phyloP scores from a whole-genome alignment of 2,113 vertebrate genomes.

The Lasiurus borealis region DNA sequence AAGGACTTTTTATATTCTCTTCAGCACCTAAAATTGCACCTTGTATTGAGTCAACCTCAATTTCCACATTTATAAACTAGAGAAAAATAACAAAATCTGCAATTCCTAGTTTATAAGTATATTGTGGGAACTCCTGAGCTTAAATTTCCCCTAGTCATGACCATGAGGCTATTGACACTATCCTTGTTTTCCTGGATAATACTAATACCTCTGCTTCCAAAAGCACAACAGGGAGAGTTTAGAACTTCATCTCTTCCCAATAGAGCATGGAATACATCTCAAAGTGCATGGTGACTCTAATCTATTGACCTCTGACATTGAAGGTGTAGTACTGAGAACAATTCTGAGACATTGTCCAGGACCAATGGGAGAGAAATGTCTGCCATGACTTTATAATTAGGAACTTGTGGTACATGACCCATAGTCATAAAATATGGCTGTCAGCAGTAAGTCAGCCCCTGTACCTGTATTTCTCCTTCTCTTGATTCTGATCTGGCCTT shows the following conservation, averaged over 20 bases:
- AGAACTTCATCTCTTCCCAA: background rate
- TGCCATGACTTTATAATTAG: background rate
- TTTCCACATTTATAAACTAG: conserved; percentile 8
- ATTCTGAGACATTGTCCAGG: background rate
- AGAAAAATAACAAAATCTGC: background rate
- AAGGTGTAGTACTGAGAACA: background rate
- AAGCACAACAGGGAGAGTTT: background rate
- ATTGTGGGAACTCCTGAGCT: background rate
- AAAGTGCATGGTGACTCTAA: background rate
- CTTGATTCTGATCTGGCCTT: background rate
- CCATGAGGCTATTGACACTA: background rate
- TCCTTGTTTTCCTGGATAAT: background rate
- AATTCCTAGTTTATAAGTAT: background rate
- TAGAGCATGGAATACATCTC: background rate
- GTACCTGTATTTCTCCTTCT: background rate
- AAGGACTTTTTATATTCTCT: background rate
- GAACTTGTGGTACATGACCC: background rate
- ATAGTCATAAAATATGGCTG: background rate
- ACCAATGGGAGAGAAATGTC: background rate
- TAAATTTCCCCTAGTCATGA: background rate
- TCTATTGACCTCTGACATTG: background rate
- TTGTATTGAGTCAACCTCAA: background rate
- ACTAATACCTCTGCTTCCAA: background rate
- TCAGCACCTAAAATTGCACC: background rate
- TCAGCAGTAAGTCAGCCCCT: background rate